A percentile compares a stretch with the other conserved stretches of the same genome.
These are phyloP conservation scores for Lanistes nyassanus DNA, from an alignment of 1,140 invertebrate genomes.

Conservation along the genomic window DNA sequence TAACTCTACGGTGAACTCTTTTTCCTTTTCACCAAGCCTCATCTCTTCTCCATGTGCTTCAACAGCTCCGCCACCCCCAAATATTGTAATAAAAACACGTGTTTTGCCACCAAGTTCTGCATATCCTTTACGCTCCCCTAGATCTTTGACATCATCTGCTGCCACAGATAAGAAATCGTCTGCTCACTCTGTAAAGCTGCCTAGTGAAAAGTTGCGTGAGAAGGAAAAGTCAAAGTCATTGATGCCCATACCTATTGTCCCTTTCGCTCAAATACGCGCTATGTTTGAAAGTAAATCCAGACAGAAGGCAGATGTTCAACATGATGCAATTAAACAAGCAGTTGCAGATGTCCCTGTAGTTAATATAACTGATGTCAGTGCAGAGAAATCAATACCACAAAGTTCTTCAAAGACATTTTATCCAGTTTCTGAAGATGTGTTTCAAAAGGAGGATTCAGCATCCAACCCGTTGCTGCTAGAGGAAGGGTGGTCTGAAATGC, in stretches of 20 bases:
- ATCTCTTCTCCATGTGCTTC: conserved; percentile 56
- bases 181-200: conserved; percentile 39
- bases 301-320: conserved; percentile 1
- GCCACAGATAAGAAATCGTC: conserved; percentile 33
- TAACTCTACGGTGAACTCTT: conserved; percentile 52
- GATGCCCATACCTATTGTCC: conserved; percentile 60
- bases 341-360: not conserved
- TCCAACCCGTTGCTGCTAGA: not conserved
- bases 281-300: conserved; percentile 59
- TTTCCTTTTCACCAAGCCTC: conserved; percentile 44
- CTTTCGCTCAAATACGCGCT: conserved; percentile 56
- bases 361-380: not conserved
- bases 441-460: not conserved
- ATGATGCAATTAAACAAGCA: not conserved
- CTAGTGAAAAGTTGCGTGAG: conserved; percentile 55
- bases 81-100: conserved; percentile 57
- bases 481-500: not conserved
- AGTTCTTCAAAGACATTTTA: not conserved
- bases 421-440: not conserved
- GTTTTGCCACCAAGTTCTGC: conserved; percentile 47
- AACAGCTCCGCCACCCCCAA: conserved; percentile 39
- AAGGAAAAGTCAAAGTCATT: conserved; percentile 55
- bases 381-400: not conserved
- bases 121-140: conserved; percentile 39
- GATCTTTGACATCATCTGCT: conserved; percentile 12